Evolutionary conservation across 2,888 invertebrate genomes (phyloP), one percentile per base, ranked within the genome.

Genomic region (Sericinus montela): DNA sequence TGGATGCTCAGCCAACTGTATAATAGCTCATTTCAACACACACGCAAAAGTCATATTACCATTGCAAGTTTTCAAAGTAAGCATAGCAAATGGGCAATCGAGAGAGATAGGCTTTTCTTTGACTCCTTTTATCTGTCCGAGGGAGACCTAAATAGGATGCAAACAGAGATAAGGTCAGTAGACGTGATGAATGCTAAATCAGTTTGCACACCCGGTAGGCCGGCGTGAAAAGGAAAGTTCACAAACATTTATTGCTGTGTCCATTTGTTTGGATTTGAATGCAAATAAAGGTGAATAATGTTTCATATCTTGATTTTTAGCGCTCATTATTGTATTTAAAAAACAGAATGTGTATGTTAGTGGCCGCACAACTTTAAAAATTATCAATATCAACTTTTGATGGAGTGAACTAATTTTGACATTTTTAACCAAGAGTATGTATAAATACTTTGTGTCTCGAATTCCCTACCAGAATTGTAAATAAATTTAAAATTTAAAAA

Each of bases 61-160:
- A 45, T 47, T n/a, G 25, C 23, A 19, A 32, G 38, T 37, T 34
- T 48, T 36, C 44, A 35, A 61, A 75, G 75, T 75, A 72, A 72
- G 74, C 75, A 72, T 63, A 70, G 80, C 77, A 85, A 83, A 83
- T 72, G 80, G 76, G 81, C 75, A 84, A 84, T 81, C 79, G 75
- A 67, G 65, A 64, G 70, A 85, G 82, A 86, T 86, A 83, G 84
- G 77, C 79, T 71, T 80, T 79, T 81, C 84, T 84, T 85, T 84
- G 83, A 83, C 74, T 83, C 77, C 78, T 77, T 79, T 78, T 80
- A 80, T 73, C 74, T 75, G 79, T 78, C 77, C 78, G 69, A 74
- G 79, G 75, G 72, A 75, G 74, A 66, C 72, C 67, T 86, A 84
- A 87, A 87, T 82, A 83, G 78, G 85, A 86, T 86, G 85, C 80